Percentiles rank a stretch among this genome's conserved stretches.
phyloP scores from a whole-genome alignment of 2,113 vertebrate species.

The Apodemus speciosus region DNA sequence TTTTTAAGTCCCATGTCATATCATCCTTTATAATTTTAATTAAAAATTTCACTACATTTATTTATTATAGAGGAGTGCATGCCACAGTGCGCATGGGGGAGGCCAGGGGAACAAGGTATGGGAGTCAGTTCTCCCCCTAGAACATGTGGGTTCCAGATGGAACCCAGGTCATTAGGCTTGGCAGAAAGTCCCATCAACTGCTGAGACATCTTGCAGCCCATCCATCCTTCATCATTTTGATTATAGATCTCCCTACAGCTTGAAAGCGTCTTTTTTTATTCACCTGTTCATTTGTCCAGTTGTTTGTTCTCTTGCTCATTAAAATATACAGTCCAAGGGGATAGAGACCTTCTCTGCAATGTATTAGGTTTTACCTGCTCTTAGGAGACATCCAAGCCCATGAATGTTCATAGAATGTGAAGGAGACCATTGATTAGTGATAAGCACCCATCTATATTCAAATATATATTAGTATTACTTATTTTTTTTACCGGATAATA shows the following conservation, averaged over 20 bases:
- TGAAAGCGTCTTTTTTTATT: neutral
- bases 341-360: neutral
- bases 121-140: neutral
- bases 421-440: neutral
- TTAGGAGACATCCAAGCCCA: neutral
- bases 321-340: constrained; percentile 1
- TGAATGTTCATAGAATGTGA: neutral
- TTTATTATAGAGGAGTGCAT: neutral
- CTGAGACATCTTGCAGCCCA: neutral
- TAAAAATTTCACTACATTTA: neutral
- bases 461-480: neutral
- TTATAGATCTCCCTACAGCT: neutral
- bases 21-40: neutral
- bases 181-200: neutral
- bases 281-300: neutral
- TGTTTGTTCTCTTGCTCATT: neutral
- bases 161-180: neutral
- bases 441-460: neutral
- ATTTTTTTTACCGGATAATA: neutral
- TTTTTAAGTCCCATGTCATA: neutral
- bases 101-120: neutral
- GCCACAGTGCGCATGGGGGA: neutral
- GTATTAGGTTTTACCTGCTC: neutral
- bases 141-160: neutral
- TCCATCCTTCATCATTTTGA: neutral